A percentile compares a stretch with the other conserved stretches of the same genome.
These are phyloP conservation scores for Bellardia pandia DNA, from an alignment of 2,888 invertebrate genomes.

Conservation along the genomic window DNA sequence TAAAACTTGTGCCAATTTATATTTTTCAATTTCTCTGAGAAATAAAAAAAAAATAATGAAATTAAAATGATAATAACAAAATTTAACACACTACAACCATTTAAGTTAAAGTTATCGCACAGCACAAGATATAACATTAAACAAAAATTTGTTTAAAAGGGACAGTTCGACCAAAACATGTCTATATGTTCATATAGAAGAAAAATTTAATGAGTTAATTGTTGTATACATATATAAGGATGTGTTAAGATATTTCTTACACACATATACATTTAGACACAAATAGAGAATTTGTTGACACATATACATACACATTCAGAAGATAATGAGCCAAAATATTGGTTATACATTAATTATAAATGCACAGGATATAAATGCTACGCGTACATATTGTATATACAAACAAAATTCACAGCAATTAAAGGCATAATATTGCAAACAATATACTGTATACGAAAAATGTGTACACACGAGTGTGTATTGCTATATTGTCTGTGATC, in stretches of 20 bases:
- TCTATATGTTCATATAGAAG: too few relatives aligned
- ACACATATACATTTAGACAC: background rate
- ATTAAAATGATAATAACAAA: too few relatives aligned
- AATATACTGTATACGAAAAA: background rate
- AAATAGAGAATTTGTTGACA: background rate
- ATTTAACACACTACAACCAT: too few relatives aligned
- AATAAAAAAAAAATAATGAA: too few relatives aligned
- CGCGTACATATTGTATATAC: background rate
- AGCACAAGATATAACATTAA: too few relatives aligned
- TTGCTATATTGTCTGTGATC: background rate
- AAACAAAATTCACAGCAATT: background rate
- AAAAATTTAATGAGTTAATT: too few relatives aligned
- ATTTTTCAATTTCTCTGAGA: too few relatives aligned
- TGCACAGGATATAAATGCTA: background rate
- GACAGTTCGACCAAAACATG: too few relatives aligned
- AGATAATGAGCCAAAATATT: constrained; percentile 20
- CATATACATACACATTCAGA: background rate
- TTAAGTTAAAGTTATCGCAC: too few relatives aligned
- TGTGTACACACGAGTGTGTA: background rate
- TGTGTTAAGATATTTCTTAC: background rate
- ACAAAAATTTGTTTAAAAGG: too few relatives aligned
- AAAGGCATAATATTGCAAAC: background rate
- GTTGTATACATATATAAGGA: background rate
- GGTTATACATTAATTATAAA: constrained; percentile 20
- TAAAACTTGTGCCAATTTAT: too few relatives aligned